Evolutionary conservation across 2,113 vertebrate genomes (phyloP), one percentile per base, ranked within the genome.

Genomic region (Cynocephalus volans): DNA sequence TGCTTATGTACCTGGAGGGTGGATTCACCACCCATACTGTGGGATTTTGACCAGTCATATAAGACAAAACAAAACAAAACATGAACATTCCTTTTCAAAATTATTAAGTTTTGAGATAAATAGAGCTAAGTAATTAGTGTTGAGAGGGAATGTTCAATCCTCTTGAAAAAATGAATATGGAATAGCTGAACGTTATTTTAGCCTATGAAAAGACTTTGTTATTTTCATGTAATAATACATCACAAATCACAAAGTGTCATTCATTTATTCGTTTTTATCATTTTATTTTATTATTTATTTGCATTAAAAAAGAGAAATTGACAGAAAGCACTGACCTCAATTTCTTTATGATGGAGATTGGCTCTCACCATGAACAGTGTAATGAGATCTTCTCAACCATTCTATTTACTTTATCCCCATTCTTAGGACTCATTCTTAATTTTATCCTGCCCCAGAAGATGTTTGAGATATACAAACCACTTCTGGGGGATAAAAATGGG

Each of bases 21-120:
- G 3, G 60, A 73, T 56, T 92, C 58, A 87, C 62, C 17, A 80
- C 21, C 11, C 6, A 92, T 33, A 31, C 26, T 67, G 41, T 85
- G 17, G 64, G 92, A 85, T 95, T 97, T 56, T 58, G 33, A 84
- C 45, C 56, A 90, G 36, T 82, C 56, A 5, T 12, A 60, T 36
- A 33, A 88, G 41, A 41, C 41, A 41, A 41, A 41, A 4, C 41
- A 41, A n/a, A 67, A 89, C n/a, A 90, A 93, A 97, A 48, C 21
- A 45, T n/a, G 18, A 91, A 11, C n/a, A 77, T 88, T 95, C n/a
- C 31, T 93, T 95, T 81, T 76, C 6, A 70, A 94, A 84, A 45
- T 21, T 58, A 86, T 56, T 88, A 19, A 17, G 21, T 86, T 85
- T 92, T 79, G 45, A 75, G 15, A 83, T 76, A 24, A 62, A 72